A percentile compares a stretch with the other conserved stretches of the same genome.
phyloP scores from a whole-genome alignment of 1,140 invertebrate genomes.

The Aporrectodea caliginosa region DNA sequence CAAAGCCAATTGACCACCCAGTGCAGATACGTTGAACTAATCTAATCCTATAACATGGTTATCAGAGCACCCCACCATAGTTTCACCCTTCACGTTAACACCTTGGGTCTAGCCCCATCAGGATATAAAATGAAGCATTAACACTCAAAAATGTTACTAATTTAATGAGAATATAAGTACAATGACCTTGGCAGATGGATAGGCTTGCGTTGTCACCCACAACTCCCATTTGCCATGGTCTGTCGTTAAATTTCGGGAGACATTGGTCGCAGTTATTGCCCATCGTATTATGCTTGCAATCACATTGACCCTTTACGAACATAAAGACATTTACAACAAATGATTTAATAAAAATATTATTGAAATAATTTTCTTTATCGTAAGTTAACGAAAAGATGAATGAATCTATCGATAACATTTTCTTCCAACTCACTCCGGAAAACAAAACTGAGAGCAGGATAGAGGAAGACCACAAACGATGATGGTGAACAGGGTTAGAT shows the following conservation, averaged over 20 bases:
- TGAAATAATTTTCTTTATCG: background rate
- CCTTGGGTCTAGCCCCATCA: too few species aligned
- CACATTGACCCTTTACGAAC: conserved; percentile 4
- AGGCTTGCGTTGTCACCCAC: background rate
- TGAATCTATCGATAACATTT: background rate
- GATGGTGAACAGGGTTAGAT: too few species aligned
- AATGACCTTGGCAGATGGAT: conserved; percentile 22
- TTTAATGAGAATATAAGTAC: background rate
- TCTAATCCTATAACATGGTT: too few species aligned
- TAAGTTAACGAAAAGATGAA: background rate
- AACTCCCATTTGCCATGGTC: conserved; percentile 13
- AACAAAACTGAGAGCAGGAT: background rate
- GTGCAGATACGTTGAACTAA: too few species aligned
- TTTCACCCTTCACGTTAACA: too few species aligned
- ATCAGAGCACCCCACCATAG: too few species aligned
- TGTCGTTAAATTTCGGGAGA: conserved; percentile 56
- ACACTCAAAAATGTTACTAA: background rate
- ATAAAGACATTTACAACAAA: background rate
- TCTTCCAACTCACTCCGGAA: background rate
- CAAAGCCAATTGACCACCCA: background rate
- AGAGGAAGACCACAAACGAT: too few species aligned
- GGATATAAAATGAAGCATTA: background rate
- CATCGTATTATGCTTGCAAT: conserved; percentile 89
- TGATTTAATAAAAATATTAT: background rate
- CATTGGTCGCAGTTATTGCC: conserved; percentile 76